A percentile compares a stretch with the other conserved stretches of the same genome.
phyloP scores from a whole-genome alignment of 1,140 invertebrate genomes.

The Drosophila pallidifrons region DNA sequence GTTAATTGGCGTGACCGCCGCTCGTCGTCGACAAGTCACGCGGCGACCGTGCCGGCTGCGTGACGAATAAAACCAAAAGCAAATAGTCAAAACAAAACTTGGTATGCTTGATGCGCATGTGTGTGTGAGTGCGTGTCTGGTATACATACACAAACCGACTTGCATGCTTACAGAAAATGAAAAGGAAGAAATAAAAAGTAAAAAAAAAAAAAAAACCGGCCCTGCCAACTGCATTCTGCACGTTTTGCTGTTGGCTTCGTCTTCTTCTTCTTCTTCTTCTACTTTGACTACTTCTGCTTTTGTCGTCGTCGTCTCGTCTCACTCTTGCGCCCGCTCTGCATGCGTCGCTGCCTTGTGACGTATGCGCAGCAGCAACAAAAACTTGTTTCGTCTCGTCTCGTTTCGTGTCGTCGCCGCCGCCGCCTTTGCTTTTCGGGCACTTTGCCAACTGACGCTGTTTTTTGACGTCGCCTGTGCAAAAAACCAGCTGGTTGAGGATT shows the following conservation, averaged over 20 bases:
- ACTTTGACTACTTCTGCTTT: constrained; percentile 10
- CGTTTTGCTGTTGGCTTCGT: constrained; percentile 18
- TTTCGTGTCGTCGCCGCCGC: constrained; percentile 12
- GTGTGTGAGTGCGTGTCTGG: constrained; percentile 25
- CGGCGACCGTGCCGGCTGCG: constrained; percentile 53
- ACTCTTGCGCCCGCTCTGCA: constrained; percentile 16
- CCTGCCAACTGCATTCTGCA: constrained; percentile 59
- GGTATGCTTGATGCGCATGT: constrained; percentile 4
- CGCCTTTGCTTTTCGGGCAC: constrained; percentile 43
- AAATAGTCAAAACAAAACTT: constrained; percentile 60
- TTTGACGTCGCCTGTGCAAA: constrained; percentile 55
- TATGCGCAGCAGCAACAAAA: constrained; percentile 71
- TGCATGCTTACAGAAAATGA: constrained; percentile 58
- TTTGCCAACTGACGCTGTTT: constrained; percentile 60
- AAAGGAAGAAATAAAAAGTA: constrained; percentile 50
- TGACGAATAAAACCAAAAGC: constrained; percentile 49
- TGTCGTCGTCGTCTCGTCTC: not conserved
- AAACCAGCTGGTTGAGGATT: constrained; percentile 50
- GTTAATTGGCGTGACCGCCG: constrained; percentile 53
- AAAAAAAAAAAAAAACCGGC: constrained; percentile 58
- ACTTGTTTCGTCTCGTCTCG: constrained; percentile 64
- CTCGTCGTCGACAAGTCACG: constrained; percentile 48
- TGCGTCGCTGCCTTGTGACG: constrained; percentile 68
- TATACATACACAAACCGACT: constrained; percentile 46
- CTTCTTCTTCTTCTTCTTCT: constrained; percentile 9